Base-by-base conservation (phyloP, 2,888 invertebrate genomes). In the Callyntrura sp. region DNA sequence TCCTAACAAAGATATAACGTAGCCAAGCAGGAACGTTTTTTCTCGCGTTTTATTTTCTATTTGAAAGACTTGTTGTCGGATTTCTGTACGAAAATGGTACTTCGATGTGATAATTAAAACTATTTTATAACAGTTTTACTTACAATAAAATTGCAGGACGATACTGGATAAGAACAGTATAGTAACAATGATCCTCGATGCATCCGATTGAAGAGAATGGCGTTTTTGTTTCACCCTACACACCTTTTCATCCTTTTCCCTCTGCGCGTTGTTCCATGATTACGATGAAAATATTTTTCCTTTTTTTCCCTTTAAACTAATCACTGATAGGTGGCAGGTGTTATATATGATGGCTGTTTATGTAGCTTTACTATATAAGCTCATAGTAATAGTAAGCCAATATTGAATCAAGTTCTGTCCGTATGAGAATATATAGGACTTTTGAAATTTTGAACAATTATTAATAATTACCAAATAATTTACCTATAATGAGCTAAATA, bases 181-280 rank as follows among this genome's bases (percentile, higher is more conserved):
- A 62, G 23, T 23, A 23, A 62, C 5, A 5, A 11, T n/a, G 62
- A 20, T 62, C 14, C 20, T 9, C 2, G 3, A 43, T 70, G 43
- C 35, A 4, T n/a, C 57, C 35, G 12, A 55, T 14, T 55, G 12
- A 78, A 78, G 28, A 55, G n/a, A 57, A 78, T 57, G 78, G 48
- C 23, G n/a, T 14, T 43, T 23, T 25, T 43, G n/a, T 76, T 23
- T 57, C 79, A 57, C 51, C 1, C 51, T n/a, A n/a, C n/a, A n/a
- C 17, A 60, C 0, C 45, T 11, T 17, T 11, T 60, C 35, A 79
- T 79, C 79, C 79, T 79, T 79, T 79, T 43, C 79, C 79, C 20
- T 79, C 79, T 5, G 79, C 79, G 35, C 60, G 79, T 17, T 79
- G 57, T 79, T 79, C 57, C 79, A 79, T 79, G 60, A 35, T 79